A percentile compares a stretch with the other conserved stretches of the same genome.
Evolutionary conservation across 2,113 vertebrate genomes (phyloP).

Genomic region (Telmatochromis sp.): DNA sequence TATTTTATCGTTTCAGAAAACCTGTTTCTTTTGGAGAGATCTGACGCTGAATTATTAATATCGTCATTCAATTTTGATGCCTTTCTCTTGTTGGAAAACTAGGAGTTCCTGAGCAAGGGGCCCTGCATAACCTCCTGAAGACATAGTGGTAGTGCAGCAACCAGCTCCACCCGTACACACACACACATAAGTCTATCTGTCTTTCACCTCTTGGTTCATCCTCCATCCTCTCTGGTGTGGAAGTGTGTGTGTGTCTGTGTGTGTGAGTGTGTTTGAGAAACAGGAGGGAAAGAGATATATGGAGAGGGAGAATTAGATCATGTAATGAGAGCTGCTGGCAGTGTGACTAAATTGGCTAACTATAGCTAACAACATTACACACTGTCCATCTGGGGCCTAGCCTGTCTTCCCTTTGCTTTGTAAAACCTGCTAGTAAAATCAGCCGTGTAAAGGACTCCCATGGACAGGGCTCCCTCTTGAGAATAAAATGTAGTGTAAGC

Average conservation of each 20-base stretch:
- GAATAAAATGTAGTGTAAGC: constrained; percentile 24
- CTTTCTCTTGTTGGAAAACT: constrained; percentile 61
- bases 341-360: constrained; percentile 68
- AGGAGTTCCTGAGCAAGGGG: constrained; percentile 50
- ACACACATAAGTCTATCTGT: constrained; percentile 34
- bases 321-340: constrained; percentile 71
- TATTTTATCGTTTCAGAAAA: constrained; percentile 63
- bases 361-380: constrained; percentile 75
- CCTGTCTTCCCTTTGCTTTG: constrained; percentile 57
- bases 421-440: constrained; percentile 30
- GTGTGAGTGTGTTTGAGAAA: constrained; percentile 26
- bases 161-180: not conserved
- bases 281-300: constrained; percentile 21
- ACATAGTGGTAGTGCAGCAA: not conserved
- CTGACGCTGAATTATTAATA: constrained; percentile 76
- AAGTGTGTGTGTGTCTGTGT: constrained; percentile 3
- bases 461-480: constrained; percentile 7
- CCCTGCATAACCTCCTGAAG: constrained; percentile 22
- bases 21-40: constrained; percentile 66
- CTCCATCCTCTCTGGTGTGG: constrained; percentile 40
- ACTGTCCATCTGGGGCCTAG: constrained; percentile 69
- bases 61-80: constrained; percentile 75
- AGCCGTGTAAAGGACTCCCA: constrained; percentile 44
- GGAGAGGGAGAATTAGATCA: constrained; percentile 70
- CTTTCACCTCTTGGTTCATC: constrained; percentile 50